These are phyloP conservation scores for Phenacoccus solenopsis DNA, from an alignment of 1,140 invertebrate genomes.

Conservation along the genomic window DNA sequence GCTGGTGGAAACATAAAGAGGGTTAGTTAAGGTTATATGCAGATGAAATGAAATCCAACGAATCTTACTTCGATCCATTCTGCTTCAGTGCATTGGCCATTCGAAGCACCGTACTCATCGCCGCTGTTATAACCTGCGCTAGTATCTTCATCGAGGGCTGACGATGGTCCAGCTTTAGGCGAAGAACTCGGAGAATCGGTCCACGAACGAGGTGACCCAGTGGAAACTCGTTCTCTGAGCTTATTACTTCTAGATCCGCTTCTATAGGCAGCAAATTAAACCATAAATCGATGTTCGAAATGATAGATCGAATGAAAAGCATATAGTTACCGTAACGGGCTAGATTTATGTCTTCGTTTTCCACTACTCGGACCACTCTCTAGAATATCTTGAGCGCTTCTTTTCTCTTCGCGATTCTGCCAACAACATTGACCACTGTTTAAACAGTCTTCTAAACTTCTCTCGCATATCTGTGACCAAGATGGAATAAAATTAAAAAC, in stretches of 20 bases:
- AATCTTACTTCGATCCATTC: slow-evolving; percentile 47
- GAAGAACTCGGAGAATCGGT: slow-evolving; percentile 24
- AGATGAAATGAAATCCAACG: too few species aligned
- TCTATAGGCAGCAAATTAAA: too few species aligned
- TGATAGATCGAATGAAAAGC: neutral
- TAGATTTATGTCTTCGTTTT: slow-evolving; percentile 44
- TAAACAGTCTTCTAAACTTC: slow-evolving; percentile 30
- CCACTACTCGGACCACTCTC: slow-evolving; percentile 41
- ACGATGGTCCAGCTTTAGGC: slow-evolving; percentile 32
- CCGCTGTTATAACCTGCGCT: slow-evolving; percentile 56
- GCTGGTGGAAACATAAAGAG: slow-evolving; percentile 30
- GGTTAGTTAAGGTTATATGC: slow-evolving; percentile 13
- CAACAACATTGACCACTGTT: slow-evolving; percentile 35
- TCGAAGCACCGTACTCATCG: slow-evolving; percentile 53
- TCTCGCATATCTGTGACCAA: slow-evolving; percentile 23
- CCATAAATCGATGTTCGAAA: slow-evolving; percentile 20
- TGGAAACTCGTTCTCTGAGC: slow-evolving; percentile 32
- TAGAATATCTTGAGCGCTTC: slow-evolving; percentile 34
- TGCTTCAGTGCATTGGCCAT: slow-evolving; percentile 40
- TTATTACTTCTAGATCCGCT: slow-evolving; percentile 34
- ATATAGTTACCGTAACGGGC: slow-evolving; percentile 38
- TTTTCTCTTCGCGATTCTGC: slow-evolving; percentile 37
- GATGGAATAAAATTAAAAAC: neutral
- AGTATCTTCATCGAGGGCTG: slow-evolving; percentile 33
- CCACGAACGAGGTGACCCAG: slow-evolving; percentile 24